Base-by-base conservation (phyloP, 64 coral and sea anemone species). In the Pachyseris speciosa region DNA sequence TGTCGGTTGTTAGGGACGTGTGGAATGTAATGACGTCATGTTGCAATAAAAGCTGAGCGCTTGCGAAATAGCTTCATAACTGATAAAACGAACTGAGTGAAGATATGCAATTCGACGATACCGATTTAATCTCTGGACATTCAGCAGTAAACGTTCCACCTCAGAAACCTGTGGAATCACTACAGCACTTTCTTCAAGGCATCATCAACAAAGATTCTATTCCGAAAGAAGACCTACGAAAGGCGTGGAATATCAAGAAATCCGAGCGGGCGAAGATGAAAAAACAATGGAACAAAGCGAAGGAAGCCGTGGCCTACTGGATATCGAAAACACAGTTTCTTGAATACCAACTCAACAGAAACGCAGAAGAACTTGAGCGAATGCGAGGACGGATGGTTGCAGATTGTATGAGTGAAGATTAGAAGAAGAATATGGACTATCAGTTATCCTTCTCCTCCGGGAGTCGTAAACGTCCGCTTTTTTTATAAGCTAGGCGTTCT, bases 261-360 rank as follows among this genome's bases (percentile, higher is more conserved):
- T 69, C 60, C 69, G 88, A 90, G 25, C 49, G 88, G 69, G 68
- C 84, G 17, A 92, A 84, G 89, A 22, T 64, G 32, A 5, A 74
- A 32, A 92, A 92, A 48, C 51, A 85, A 77, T 92, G 79, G 67
- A 92, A 85, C 67, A 85, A 92, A 85, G 43, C 78, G 32, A 91
- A 91, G 11, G 77, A 83, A 84, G 22, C 64, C 7, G 1, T 91
- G 6, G 89, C 47, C 2, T 73, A 73, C 17, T 91, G 76, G 89
- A 43, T 83, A 25, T 91, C 89, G 31, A 91, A 91, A 83, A 27
- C 77, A 26, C 40, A 42, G 34, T 71, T 83, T 12, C 32, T 72
- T 40, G 89, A 84, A 73, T 40, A 73, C 31, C 89, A 72, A 0
- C 58, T 87, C 0, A 87, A 87, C 48, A 69, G 31, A 68, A 72